Conservation (phyloP, 2,797 vertebrate species). For the Margarornis squamiger region DNA sequence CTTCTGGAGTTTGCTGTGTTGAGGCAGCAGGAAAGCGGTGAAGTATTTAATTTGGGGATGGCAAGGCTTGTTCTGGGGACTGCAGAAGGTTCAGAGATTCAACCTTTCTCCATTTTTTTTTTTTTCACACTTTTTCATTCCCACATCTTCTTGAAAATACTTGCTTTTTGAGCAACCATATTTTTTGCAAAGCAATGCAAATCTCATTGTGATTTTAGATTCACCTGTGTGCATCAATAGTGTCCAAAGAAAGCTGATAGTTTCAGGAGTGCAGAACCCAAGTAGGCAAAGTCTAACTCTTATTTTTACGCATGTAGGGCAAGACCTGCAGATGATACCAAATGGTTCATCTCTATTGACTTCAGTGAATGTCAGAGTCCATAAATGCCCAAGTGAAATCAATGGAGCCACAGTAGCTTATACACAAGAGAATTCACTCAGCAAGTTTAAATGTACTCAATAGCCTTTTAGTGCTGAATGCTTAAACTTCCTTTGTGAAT, state of each 20-base stretch:
- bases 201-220: background rate
- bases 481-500: background rate
- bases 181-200: background rate
- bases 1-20: background rate
- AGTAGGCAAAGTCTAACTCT: background rate
- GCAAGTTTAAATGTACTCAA: background rate
- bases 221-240: too few species aligned
- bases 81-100: background rate
- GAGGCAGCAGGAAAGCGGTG: background rate
- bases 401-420: background rate
- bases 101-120: background rate
- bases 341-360: background rate
- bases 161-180: background rate
- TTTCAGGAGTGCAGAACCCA: background rate
- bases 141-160: background rate
- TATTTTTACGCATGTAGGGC: background rate
- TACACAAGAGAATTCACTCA: background rate
- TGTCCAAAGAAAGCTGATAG: background rate
- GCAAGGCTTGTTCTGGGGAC: background rate
- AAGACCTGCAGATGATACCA: background rate
- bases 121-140: background rate
- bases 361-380: background rate
- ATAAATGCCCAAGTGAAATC: background rate
- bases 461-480: conserved; percentile 15
- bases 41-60: background rate